Evolutionary conservation across 2,797 vertebrate genomes (phyloP).

Genomic region (Streptopelia turtur): DNA sequence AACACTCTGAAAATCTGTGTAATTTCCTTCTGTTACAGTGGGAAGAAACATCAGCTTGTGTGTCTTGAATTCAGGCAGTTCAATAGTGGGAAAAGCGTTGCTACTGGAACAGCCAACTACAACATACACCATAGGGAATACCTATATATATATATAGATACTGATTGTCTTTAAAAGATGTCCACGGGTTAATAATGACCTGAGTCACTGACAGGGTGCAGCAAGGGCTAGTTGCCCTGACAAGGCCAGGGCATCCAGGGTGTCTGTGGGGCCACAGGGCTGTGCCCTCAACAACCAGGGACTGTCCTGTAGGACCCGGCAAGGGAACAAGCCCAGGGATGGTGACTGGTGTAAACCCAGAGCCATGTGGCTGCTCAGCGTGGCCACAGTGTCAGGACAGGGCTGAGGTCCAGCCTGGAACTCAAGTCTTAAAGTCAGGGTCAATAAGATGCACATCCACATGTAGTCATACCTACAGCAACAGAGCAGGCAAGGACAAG

Average conservation of each 20-base stretch:
- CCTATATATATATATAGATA: background rate
- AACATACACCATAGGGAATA: background rate
- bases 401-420: background rate
- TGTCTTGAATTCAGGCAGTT: background rate
- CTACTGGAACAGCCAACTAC: background rate
- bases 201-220: background rate
- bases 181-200: background rate
- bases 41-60: background rate
- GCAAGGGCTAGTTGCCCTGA: background rate
- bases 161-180: background rate
- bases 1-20: background rate
- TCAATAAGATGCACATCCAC: background rate
- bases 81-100: background rate
- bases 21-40: background rate
- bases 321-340: background rate
- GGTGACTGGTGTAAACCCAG: background rate
- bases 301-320: background rate
- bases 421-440: background rate
- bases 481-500: background rate
- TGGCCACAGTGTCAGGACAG: background rate
- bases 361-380: rapidly evolving
- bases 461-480: background rate
- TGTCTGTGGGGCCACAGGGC: too few species aligned
- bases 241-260: rapidly evolving
- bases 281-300: background rate